Evolutionary conservation across 2,113 vertebrate genomes (phyloP), one percentile per base, ranked within the genome.

Genomic region (Passer domesticus): DNA sequence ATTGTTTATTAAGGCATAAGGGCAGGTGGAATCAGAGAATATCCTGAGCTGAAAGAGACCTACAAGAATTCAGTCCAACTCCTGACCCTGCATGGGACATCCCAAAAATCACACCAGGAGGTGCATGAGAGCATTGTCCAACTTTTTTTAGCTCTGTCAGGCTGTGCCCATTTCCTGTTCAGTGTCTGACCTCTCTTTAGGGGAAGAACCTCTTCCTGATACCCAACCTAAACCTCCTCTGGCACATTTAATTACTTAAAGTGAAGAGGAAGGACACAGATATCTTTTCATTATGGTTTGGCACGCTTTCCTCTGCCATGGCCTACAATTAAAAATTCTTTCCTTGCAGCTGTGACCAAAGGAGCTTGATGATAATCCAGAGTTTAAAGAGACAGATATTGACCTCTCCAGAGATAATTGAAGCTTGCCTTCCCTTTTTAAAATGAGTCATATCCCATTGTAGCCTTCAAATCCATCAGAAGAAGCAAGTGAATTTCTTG

Each of bases 121-220:
- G 11, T 22, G 24, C 17, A 6, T 31, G 21, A n/a, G n/a, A n/a
- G 24, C 1, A 0, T 3, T 53, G 28, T 5, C 39, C 46, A 25
- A 62, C 2, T 3, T 5, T 41, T 76, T 37, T 18, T 62, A 55
- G 17, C 46, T 82, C 39, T 68, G 23, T 7, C 52, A 75, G 53
- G n/a, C 7, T 85, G 10, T 35, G 20, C 16, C 72, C 35, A 31
- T 50, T 30, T 31, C 31, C 62, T 58, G 24, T 3, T 15, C 44
- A 43, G 9, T 13, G 4, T 31, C 52, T 9, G 8, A 31, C 4
- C 37, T 22, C 39, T 20, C 20, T 58, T 50, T 49, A 20, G 10
- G 9, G 43, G 8, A 49, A 56, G 20, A 75, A 9, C 19, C 17
- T 44, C 50, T 31, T 2, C 44, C 44, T 43, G 27, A 52, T 5